Conservation (phyloP, 2,888 invertebrate species). For the Ormyrus nitidulus region DNA sequence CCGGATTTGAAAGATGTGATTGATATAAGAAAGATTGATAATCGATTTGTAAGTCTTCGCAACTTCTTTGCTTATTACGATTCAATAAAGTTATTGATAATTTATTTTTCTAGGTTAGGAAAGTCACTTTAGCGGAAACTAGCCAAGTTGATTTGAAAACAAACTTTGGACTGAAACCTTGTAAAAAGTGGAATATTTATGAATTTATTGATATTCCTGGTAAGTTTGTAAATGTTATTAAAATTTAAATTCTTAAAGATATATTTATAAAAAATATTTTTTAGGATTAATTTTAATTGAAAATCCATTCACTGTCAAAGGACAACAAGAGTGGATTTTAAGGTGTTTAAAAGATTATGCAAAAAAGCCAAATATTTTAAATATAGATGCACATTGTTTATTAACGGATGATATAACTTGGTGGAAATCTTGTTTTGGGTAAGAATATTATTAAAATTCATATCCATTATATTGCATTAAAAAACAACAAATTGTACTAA, state of each 20-base stretch:
- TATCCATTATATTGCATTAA: constrained; percentile 13
- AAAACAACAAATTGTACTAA: neutral
- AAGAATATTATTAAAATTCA: constrained; percentile 57
- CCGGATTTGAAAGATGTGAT: constrained; percentile 82
- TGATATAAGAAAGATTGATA: constrained; percentile 75
- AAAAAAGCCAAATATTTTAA: constrained; percentile 82
- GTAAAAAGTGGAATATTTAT: constrained; percentile 81
- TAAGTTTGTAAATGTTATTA: constrained; percentile 58
- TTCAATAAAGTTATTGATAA: neutral
- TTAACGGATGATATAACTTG: constrained; percentile 76
- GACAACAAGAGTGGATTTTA: constrained; percentile 90
- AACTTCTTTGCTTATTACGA: too few species aligned
- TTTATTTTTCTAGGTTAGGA: constrained; percentile 70
- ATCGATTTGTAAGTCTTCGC: constrained; percentile 60
- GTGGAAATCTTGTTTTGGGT: constrained; percentile 81
- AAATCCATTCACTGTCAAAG: constrained; percentile 88
- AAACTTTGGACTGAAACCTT: constrained; percentile 75
- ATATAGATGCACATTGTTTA: constrained; percentile 79
- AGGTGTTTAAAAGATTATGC: constrained; percentile 88
- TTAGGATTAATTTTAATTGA: constrained; percentile 86
- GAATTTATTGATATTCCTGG: constrained; percentile 80
- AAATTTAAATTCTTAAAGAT: neutral
- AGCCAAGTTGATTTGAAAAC: constrained; percentile 47
- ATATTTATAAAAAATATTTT: constrained; percentile 51
- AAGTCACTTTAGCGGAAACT: constrained; percentile 31